A percentile compares a stretch with the other conserved stretches of the same genome.
phyloP scores from a whole-genome alignment of 1,140 invertebrate species.

The Aphelenchoides besseyi region DNA sequence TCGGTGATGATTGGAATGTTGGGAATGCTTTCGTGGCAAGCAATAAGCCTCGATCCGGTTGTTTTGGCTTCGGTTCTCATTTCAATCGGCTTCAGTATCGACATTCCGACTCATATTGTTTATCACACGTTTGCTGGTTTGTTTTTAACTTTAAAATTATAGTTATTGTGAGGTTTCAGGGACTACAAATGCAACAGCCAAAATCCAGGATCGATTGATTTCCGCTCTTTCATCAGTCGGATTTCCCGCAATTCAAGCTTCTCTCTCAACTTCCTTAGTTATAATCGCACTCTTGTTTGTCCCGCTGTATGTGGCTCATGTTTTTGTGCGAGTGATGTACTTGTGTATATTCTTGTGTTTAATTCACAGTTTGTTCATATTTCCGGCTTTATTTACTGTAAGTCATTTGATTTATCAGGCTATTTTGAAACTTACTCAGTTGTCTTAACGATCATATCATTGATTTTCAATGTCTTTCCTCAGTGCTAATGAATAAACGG shows the following conservation, averaged over 20 bases:
- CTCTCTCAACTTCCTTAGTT: slow-evolving; percentile 82
- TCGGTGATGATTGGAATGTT: slow-evolving; percentile 63
- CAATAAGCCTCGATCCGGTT: slow-evolving; percentile 64
- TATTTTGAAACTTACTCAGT: too few relatives aligned
- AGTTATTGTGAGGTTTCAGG: slow-evolving; percentile 32
- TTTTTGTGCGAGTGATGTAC: slow-evolving; percentile 51
- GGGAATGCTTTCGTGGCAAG: slow-evolving; percentile 63
- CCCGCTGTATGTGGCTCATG: slow-evolving; percentile 76
- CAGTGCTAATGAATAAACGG: too few relatives aligned
- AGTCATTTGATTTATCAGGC: too few relatives aligned
- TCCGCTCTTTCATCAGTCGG: slow-evolving; percentile 69
- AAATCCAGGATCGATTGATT: slow-evolving; percentile 29
- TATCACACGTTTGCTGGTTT: too few relatives aligned
- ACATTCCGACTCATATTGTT: slow-evolving; percentile 51
- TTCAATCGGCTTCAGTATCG: slow-evolving; percentile 63
- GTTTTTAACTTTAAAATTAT: too few relatives aligned
- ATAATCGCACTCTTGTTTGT: slow-evolving; percentile 79
- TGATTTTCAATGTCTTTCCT: too few relatives aligned
- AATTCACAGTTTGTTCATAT: slow-evolving; percentile 40
- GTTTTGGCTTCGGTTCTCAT: slow-evolving; percentile 64
- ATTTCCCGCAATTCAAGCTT: slow-evolving; percentile 86
- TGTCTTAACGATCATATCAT: too few relatives aligned
- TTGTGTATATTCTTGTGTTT: slow-evolving; percentile 48
- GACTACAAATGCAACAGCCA: not conserved
- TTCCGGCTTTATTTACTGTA: slow-evolving; percentile 46